Evolutionary conservation across 2,888 invertebrate genomes (phyloP), one percentile per base, ranked within the genome.

Genomic region (Mongoloraphidia duomilia): DNA sequence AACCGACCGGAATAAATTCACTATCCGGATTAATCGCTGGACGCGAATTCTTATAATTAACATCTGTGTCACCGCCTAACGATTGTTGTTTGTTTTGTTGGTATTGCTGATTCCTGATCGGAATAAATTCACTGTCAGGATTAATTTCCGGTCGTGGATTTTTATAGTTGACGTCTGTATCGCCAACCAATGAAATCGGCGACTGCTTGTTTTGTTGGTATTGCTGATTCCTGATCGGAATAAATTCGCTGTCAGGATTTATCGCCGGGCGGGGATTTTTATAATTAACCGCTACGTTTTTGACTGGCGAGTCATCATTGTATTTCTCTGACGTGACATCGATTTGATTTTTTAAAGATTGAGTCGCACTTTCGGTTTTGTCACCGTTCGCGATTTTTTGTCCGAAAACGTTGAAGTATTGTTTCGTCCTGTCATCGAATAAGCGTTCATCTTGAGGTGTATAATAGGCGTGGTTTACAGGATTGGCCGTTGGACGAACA

Each of bases 361-460:
- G 2, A 64, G 64, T 44, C 62, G 50, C 3, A 65, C 63, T 2
- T 56, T 75, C 69, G 58, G 69, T 65, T 0, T 75, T 58, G 55
- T 71, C 69, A 50, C 67, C 71, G 34, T 68, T 71, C 14, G 70
- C 72, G 48, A 82, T 63, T 64, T 81, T 85, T 64, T 79, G 80
- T 2, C 82, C 85, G 60, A 84, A 84, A 55, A 80, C 75, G 34
- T 81, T 82, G 59, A 83, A 84, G 49, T 82, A 83, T 58, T 82
- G 81, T 61, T 79, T 80, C 4, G 84, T 83, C 49, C 80, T 81
- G 58, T 84, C 83, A 58, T 84, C 83, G 52, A 83, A 70, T 53
- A 78, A 74, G 49, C 75, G 73, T 59, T 81, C 74, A 61, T 77
- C 74, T 53, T 81, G 82, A 61, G 79, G 78, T 11, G 82, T 80